Evolutionary conservation across 2,888 invertebrate genomes (phyloP).

Genomic region (Tenthredo mesomela): DNA sequence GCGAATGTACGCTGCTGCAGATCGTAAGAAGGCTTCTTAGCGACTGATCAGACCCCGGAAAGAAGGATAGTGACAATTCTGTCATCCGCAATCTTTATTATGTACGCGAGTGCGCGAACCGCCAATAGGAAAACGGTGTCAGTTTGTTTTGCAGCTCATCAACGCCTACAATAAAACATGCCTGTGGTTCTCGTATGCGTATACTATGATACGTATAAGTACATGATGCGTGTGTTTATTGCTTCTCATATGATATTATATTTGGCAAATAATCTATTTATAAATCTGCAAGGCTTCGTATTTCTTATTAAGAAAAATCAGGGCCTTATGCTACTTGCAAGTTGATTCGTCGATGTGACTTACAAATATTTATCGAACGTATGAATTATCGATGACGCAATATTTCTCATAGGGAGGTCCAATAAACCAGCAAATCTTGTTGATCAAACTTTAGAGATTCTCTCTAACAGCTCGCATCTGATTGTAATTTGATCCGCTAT

Average conservation of each 20-base stretch:
- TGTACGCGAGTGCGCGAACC: background rate
- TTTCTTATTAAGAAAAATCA: background rate
- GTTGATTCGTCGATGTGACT: background rate
- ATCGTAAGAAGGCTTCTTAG: conserved; percentile 12
- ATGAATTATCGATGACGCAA: conserved; percentile 17
- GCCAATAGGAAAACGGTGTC: conserved; percentile 41
- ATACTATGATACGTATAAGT: background rate
- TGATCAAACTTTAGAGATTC: conserved; percentile 16
- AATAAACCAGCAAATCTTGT: conserved; percentile 20
- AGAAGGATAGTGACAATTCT: conserved; percentile 18
- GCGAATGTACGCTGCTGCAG: background rate
- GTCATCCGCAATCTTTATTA: conserved; percentile 46
- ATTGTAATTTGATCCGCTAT: conserved; percentile 14
- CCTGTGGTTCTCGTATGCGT: background rate
- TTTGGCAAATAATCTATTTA: conserved; percentile 2
- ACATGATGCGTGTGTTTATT: background rate
- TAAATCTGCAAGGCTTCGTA: background rate
- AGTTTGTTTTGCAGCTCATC: conserved; percentile 38
- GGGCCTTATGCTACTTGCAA: conserved; percentile 4
- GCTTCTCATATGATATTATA: background rate
- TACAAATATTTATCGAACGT: conserved; percentile 38
- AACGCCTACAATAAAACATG: conserved; percentile 38
- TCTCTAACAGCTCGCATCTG: conserved; percentile 21
- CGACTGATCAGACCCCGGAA: conserved; percentile 10
- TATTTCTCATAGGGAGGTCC: conserved; percentile 7